Conservation (phyloP, 2,888 invertebrate genomes). For the Melinopterus prodromus region DNA sequence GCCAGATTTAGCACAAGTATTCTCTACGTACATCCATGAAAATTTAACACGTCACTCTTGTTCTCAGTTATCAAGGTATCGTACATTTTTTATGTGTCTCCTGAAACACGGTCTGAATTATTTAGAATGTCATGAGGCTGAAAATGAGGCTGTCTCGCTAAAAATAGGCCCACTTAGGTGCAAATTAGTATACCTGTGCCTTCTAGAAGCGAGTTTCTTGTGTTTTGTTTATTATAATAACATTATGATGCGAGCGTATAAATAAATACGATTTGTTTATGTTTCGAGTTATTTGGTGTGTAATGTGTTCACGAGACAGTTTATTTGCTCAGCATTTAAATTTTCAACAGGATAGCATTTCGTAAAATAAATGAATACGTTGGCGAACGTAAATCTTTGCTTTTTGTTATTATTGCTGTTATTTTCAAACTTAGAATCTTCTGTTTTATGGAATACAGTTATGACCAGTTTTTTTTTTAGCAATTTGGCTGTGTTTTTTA, state of each 20-base stretch:
- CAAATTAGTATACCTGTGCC: not conserved
- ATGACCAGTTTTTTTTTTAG: no score
- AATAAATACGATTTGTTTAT: conserved; percentile 4
- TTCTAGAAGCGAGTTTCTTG: not conserved
- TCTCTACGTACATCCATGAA: not conserved
- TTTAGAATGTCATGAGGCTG: not conserved
- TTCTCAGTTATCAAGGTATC: not conserved
- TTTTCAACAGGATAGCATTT: not conserved
- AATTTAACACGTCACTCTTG: not conserved
- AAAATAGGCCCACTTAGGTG: not conserved
- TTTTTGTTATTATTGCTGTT: no score
- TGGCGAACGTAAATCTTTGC: no score
- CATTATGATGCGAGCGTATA: not conserved
- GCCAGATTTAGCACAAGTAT: not conserved
- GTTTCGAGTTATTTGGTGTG: not conserved
- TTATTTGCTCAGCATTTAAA: not conserved
- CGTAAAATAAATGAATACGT: not conserved
- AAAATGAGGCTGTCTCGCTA: not conserved
- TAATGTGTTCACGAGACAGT: not conserved
- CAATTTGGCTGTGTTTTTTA: no score
- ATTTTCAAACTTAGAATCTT: no score
- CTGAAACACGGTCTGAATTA: not conserved
- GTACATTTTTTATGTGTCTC: not conserved
- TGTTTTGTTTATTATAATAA: not conserved
- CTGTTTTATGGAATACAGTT: no score